Evolutionary conservation across 1,140 invertebrate species (phyloP).

Genomic region (Brachionus calyciflorus): DNA sequence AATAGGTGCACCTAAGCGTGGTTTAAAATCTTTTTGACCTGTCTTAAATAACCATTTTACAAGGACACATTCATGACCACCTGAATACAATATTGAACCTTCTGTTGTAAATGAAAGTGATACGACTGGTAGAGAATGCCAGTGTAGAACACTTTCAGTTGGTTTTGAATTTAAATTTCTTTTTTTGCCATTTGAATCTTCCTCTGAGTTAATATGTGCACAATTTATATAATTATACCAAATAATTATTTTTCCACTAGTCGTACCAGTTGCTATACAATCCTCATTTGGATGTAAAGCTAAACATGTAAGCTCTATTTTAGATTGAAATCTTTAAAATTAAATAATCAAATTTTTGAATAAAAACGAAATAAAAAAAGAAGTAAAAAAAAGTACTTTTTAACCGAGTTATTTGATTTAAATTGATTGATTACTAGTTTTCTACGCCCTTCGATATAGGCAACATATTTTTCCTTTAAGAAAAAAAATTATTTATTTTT

Average conservation of each 20-base stretch:
- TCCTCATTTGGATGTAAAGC: constrained; percentile 69
- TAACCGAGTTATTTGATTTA: neutral
- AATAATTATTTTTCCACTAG: constrained; percentile 67
- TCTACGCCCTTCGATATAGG: constrained; percentile 13
- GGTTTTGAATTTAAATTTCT: constrained; percentile 51
- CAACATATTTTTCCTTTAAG: neutral
- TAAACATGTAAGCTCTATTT: constrained; percentile 66
- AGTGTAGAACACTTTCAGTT: constrained; percentile 67
- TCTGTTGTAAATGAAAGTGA: constrained; percentile 69
- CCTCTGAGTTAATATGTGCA: neutral
- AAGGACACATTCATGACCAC: constrained; percentile 73
- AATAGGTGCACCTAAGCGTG: constrained; percentile 71
- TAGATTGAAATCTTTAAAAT: constrained; percentile 10
- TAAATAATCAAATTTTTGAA: neutral
- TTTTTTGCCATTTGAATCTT: neutral
- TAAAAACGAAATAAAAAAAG: neutral
- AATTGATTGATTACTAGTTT: constrained; percentile 13
- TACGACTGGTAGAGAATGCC: constrained; percentile 73
- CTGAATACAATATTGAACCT: constrained; percentile 71
- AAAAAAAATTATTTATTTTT: too few relatives aligned
- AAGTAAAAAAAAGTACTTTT: constrained; percentile 16
- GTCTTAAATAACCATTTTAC: constrained; percentile 70
- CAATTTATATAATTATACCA: constrained; percentile 63
- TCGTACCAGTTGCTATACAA: constrained; percentile 70
- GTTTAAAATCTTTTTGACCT: constrained; percentile 67